phyloP scores from a whole-genome alignment of 2,888 invertebrate genomes.

The Thecophora atra region DNA sequence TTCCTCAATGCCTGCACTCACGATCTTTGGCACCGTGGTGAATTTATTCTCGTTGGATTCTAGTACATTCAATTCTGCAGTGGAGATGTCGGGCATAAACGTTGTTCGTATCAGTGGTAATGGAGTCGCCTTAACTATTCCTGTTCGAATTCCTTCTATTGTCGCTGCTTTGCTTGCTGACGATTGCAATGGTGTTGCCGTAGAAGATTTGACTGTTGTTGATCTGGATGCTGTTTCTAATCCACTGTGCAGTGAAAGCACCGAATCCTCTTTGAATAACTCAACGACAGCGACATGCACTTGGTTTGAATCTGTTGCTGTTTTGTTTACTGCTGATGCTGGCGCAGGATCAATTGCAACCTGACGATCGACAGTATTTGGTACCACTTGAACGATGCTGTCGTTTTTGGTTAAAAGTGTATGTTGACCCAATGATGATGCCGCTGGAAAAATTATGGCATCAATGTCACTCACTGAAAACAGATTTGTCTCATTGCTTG shows the following conservation, averaged over 20 bases:
- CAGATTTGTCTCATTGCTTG: slow-evolving; percentile 39
- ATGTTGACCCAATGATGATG: slow-evolving; percentile 19
- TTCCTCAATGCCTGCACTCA: slow-evolving; percentile 18
- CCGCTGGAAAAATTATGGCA: slow-evolving; percentile 60
- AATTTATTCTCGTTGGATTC: not conserved
- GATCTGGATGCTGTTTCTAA: slow-evolving; percentile 30
- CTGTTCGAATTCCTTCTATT: slow-evolving; percentile 17
- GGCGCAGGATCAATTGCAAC: slow-evolving; percentile 4
- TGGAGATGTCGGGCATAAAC: not conserved
- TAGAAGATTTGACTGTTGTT: slow-evolving; percentile 25
- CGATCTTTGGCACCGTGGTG: slow-evolving; percentile 3
- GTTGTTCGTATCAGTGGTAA: not conserved
- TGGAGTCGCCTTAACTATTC: slow-evolving; percentile 13
- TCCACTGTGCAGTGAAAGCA: slow-evolving; percentile 48
- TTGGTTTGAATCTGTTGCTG: not conserved
- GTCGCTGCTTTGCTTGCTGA: slow-evolving; percentile 24
- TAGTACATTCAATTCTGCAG: not conserved
- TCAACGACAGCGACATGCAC: slow-evolving; percentile 46
- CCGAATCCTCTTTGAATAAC: slow-evolving; percentile 56
- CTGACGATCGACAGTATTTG: slow-evolving; percentile 44
- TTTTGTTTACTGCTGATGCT: slow-evolving; percentile 8
- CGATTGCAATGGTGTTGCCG: slow-evolving; percentile 33
- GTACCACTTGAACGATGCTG: slow-evolving; percentile 50
- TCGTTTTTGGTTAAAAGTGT: slow-evolving; percentile 43
- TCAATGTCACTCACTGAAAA: slow-evolving; percentile 53